Conservation (phyloP, 2,797 vertebrate species). For the Loris lydekkerianus region DNA sequence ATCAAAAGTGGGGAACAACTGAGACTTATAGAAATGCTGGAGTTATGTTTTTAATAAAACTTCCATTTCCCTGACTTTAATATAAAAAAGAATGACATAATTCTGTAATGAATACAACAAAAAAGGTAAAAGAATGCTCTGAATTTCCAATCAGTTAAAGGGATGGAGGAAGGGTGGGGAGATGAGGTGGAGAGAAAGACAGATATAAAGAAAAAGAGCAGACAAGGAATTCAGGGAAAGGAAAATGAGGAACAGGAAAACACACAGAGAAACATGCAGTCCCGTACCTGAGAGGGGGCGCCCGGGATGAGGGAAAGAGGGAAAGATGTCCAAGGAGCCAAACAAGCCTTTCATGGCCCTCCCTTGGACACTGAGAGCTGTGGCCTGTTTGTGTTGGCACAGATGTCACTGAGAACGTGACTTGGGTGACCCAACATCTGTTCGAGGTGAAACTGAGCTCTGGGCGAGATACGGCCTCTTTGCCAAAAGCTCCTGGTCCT, state of each 20-base stretch:
- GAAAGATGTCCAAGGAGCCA: background rate
- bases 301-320: background rate
- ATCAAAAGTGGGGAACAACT: background rate
- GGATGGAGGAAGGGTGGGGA: background rate
- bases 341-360: background rate
- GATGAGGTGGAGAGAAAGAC: background rate
- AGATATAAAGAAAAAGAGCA: background rate
- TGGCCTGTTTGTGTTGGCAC: background rate
- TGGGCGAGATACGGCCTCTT: background rate
- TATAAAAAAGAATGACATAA: constrained; percentile 24
- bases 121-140: constrained; percentile 3
- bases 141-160: background rate
- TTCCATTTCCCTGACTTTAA: constrained; percentile 41
- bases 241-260: background rate
- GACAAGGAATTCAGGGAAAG: background rate
- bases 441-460: background rate
- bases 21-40: constrained; percentile 51
- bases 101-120: constrained; percentile 9
- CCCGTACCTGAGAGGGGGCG: background rate
- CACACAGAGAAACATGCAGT: background rate
- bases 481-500: background rate
- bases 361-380: background rate
- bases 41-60: constrained; percentile 55
- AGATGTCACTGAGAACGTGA: background rate
- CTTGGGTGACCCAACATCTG: background rate